Evolutionary conservation across 2,888 invertebrate genomes (phyloP), one percentile per base, ranked within the genome.

Genomic region (Adelphocoris suturalis): DNA sequence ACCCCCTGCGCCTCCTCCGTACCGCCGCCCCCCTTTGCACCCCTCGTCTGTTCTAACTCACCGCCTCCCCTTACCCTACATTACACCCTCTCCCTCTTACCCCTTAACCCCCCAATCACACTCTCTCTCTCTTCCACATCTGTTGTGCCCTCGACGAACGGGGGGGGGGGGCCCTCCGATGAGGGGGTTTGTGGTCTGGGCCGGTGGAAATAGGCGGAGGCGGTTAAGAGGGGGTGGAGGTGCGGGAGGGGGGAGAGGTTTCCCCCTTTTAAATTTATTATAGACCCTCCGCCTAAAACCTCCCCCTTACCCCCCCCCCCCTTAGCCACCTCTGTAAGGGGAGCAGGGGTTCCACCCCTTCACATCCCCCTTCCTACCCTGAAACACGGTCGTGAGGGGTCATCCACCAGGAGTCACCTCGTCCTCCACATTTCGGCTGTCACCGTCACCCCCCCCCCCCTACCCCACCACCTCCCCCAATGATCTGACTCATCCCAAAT

Each of bases 31-130:
- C 37, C 7, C 37, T 37, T 37, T 37, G 37, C 37, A 2, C 37
- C 37, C 37, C 37, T 37, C 7, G 37, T 37, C 37, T 37, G 37
- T 37, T 37, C 37, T 7, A 7, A 2, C 37, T 37, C 37, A 37
- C 37, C 7, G 37, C 37, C 37, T 7, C 37, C 37, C 7, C 37
- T 4, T 37, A 37, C 37, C 37, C 37, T 37, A 37, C 37, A 37
- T 37, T 37, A 37, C 37, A 2, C 7, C 37, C 90, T 82, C 23
- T 37, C 85, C 81, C 92, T 91, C 91, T 91, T 90, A 75, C 90
- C 61, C n/a, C n/a, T n/a, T n/a, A n/a, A n/a, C n/a, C n/a, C n/a
- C n/a, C n/a, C n/a, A n/a, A n/a, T n/a, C n/a, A n/a, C n/a, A n/a
- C n/a, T n/a, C 90, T 78, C 91, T 48, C 80, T 68, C 55, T 81